Conservation (phyloP, 2,888 invertebrate genomes). For the Sialis lutaria region DNA sequence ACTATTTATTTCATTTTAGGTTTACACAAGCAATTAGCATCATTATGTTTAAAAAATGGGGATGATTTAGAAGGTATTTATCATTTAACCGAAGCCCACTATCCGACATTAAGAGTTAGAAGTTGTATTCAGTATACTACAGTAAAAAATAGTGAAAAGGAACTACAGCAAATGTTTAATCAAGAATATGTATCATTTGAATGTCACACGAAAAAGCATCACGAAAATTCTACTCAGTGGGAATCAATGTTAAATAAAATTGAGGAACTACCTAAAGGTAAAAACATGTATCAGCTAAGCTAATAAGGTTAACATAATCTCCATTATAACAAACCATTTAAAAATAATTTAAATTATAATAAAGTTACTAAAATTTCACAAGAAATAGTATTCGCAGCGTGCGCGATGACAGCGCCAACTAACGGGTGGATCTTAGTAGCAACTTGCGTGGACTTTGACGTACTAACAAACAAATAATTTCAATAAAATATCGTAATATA, state of each 20-base stretch:
- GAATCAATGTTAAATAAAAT: constrained; percentile 16
- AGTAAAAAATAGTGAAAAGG: constrained; percentile 7
- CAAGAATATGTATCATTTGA: constrained; percentile 16
- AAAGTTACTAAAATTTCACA: too few species aligned
- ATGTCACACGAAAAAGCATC: constrained; percentile 11
- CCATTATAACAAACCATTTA: too few species aligned
- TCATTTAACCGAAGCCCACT: constrained; percentile 20
- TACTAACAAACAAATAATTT: too few species aligned
- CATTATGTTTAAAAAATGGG: constrained; percentile 12
- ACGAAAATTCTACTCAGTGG: too few species aligned
- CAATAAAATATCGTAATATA: too few species aligned
- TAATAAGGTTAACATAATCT: background rate
- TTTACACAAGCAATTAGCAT: constrained; percentile 15
- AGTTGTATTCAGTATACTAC: constrained; percentile 14
- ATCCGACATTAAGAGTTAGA: constrained; percentile 17
- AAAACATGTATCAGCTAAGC: constrained; percentile 1
- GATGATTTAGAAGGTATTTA: constrained; percentile 18
- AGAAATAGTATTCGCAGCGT: too few species aligned
- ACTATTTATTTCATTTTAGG: constrained; percentile 11
- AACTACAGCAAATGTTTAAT: constrained; percentile 11
- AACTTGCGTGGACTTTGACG: too few species aligned
- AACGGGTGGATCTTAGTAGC: too few species aligned
- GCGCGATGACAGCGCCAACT: too few species aligned
- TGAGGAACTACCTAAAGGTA: constrained; percentile 21
- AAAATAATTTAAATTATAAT: too few species aligned